Conservation (phyloP, 2,797 vertebrate genomes). For the Syndactyla subalaris region DNA sequence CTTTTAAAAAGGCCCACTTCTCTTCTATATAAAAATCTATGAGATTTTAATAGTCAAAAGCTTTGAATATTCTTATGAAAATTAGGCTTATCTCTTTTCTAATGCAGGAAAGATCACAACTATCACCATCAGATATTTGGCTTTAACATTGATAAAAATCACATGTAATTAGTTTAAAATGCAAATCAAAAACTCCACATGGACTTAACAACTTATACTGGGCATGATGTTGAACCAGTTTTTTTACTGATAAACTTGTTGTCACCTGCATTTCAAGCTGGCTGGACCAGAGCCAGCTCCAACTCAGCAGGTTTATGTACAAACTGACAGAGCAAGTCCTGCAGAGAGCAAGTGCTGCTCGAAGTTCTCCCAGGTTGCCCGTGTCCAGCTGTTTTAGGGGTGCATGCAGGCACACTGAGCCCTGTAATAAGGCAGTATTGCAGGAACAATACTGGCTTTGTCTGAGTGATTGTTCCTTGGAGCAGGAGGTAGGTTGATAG, state of each 20-base stretch:
- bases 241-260: neutral
- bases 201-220: neutral
- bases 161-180: neutral
- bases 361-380: neutral
- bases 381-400: neutral
- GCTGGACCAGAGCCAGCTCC: neutral
- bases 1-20: neutral
- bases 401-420: neutral
- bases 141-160: neutral
- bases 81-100: neutral
- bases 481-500: neutral
- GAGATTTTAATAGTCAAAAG: neutral
- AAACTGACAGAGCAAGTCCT: neutral
- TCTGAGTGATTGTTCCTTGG: neutral
- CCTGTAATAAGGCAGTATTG: neutral
- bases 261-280: neutral
- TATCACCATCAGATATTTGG: neutral
- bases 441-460: neutral
- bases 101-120: neutral
- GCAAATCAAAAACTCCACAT: neutral
- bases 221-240: fast-evolving
- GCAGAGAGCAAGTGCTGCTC: neutral
- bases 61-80: neutral
- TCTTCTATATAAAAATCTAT: neutral
- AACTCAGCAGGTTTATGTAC: neutral